phyloP scores from a whole-genome alignment of 2,113 vertebrate species.

The Onychostoma macrolepis region DNA sequence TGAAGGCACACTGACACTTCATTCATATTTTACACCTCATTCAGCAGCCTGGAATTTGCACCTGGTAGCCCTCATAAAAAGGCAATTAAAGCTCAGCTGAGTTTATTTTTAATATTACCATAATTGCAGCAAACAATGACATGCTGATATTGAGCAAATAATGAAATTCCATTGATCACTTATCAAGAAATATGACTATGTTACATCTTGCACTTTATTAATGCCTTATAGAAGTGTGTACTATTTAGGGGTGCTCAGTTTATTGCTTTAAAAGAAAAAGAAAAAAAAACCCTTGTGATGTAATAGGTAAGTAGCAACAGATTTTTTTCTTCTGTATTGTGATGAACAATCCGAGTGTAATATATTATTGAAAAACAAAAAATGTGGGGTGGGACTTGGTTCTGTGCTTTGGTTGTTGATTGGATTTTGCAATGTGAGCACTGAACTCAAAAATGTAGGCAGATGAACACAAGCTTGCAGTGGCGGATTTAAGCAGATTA shows the following conservation, averaged over 20 bases:
- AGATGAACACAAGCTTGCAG: no score
- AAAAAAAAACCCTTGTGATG: no score
- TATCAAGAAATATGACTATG: neutral
- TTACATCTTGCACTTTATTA: neutral
- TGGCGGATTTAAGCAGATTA: no score
- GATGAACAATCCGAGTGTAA: no score
- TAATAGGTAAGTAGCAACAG: neutral
- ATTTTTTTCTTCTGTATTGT: neutral
- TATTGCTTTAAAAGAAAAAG: neutral
- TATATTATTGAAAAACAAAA: neutral
- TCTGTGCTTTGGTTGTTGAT: no score
- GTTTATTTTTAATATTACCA: neutral
- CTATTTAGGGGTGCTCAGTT: neutral
- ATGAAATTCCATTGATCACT: neutral
- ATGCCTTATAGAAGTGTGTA: neutral
- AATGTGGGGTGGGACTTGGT: neutral
- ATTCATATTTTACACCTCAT: slow-evolving; percentile 43
- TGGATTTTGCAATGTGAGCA: no score
- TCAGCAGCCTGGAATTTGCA: slow-evolving; percentile 3
- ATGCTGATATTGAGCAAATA: neutral
- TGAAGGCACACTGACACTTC: slow-evolving; percentile 25
- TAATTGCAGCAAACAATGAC: neutral
- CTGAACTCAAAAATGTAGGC: no score
- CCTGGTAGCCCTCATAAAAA: neutral
- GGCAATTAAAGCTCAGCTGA: slow-evolving; percentile 12